Evolutionary conservation across 2,113 vertebrate species (phyloP), one percentile per base, ranked within the genome.

Genomic region (Procavia capensis): DNA sequence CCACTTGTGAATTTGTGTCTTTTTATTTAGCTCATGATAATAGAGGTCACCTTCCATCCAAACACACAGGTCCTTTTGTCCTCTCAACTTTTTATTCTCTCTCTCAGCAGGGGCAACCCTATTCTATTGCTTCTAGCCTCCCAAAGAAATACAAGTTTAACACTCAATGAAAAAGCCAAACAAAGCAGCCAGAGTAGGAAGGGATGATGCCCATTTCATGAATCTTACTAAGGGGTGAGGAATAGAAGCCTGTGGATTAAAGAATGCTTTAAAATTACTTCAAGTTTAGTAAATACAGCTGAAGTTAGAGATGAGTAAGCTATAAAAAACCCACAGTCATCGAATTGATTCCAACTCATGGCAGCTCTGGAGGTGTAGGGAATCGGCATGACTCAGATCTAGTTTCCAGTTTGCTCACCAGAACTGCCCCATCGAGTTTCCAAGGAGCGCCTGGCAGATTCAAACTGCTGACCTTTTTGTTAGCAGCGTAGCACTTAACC

Each of bases 141-240:
- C 66, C 36, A 93, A 88, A 88, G 36, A 92, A 22, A 19, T 25
- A 16, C 29, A 39, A 93, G 31, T 75, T 85, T 74, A 66, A 94
- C 80, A 54, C 72, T 72, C 27, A 92, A 36, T 72, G 25, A 64
- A 83, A 68, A 85, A 85, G 47, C 79, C 3, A 81, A 47, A 63
- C 16, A 43, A 11, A 80, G 54, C 34, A 17, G 22, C 4, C 75
- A 68, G n/a, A 78, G 16, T 22, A 45, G 29, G n/a, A 17, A 54
- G 88, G 10, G 34, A n/a, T n/a, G 3, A 39, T 36, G 3, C 36
- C 25, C 39, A 72, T 88, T 90, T 82, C 36, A 86, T 63, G 2
- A 57, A 79, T 84, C 47, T 85, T 75, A 66, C 9, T 57, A 75
- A 80, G 41, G 27, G 13, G 31, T 41, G 16, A 92, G 17, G 54